Evolutionary conservation across 2,888 invertebrate genomes (phyloP).

Genomic region (Oxycera nigricornis): DNA sequence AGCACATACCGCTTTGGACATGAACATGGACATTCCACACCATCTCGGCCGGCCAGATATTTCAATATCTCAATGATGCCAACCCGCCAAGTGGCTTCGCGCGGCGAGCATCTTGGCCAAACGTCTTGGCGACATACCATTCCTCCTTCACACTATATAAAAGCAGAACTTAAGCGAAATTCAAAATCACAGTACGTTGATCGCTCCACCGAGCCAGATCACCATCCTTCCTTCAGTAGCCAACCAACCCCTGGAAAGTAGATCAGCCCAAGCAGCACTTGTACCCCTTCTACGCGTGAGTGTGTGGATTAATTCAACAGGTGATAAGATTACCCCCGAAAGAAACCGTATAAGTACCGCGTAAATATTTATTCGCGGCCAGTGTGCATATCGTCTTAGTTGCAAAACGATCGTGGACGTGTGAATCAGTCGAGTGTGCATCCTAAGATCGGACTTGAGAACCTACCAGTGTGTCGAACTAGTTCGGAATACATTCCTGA

Average conservation of each 20-base stretch:
- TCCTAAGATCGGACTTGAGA: background rate
- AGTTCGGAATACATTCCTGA: background rate
- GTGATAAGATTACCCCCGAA: constrained; percentile 15
- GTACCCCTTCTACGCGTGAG: background rate
- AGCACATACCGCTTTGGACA: background rate
- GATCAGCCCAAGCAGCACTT: constrained; percentile 4
- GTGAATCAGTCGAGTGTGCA: constrained; percentile 13
- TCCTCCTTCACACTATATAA: constrained; percentile 42
- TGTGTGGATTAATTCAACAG: constrained; percentile 19
- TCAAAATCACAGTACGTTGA: constrained; percentile 47
- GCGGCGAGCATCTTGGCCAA: constrained; percentile 2
- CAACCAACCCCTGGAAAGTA: constrained; percentile 19
- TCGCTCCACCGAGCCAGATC: constrained; percentile 46
- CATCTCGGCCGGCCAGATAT: background rate
- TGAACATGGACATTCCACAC: constrained; percentile 2
- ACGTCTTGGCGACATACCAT: background rate
- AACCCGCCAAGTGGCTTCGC: background rate
- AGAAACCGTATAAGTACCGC: background rate
- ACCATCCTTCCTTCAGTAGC: background rate
- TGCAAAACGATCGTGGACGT: constrained; percentile 33
- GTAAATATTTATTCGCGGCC: constrained; percentile 2
- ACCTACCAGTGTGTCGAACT: background rate
- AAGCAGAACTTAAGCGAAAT: constrained; percentile 47
- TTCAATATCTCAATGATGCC: no score
- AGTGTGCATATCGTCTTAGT: constrained; percentile 29